Base-by-base conservation (phyloP, 2,797 vertebrate genomes). In the Phataginus tricuspis region DNA sequence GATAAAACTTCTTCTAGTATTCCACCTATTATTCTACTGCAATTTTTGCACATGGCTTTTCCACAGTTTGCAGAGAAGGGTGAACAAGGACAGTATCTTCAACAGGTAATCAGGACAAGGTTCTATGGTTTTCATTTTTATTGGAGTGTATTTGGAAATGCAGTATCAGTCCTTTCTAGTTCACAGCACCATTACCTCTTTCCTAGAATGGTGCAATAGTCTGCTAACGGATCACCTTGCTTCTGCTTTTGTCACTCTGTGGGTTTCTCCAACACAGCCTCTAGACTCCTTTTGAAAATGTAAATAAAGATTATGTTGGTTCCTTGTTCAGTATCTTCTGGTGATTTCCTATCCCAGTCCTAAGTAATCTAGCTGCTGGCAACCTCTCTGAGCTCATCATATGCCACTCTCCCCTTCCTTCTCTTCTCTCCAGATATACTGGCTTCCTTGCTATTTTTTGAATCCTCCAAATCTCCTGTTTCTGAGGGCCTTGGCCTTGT, bases 21-120 rank as follows among this genome's bases (percentile, higher is more conserved):
- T 97, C 99, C 99, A 57, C 99, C 99, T 88, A 99, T 99, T 97
- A 99, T 99, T 98, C 98, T 99, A 92, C 99, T 99, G 98, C 99
- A 99, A 98, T 99, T 99, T 98, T 99, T 99, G 98, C 99, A 99
- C 97, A 99, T 99, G 99, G 99, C 99, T 98, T 99, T 99, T 97
- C 99, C 99, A 91, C 99, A 99, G 98, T 99, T 99, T 98, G 99
- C 99, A 53, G 99, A 99, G 98, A 99, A 99, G 96, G 99, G 99
- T 0, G 99, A 99, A 86, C 99, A 99, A 99, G 99, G 99, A 88
- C 99, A 99, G 82, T 99, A 99, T 98, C 99, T 99, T 92, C 99
- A 99, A 93, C 99, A 99, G 99, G 99, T 99, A 98, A 98, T 90
- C 11, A 74, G 75, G 49, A 1, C 27, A 4, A 68, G 15, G n/a